phyloP scores from a whole-genome alignment of 1,140 invertebrate genomes.

The Lycorma delicatula region DNA sequence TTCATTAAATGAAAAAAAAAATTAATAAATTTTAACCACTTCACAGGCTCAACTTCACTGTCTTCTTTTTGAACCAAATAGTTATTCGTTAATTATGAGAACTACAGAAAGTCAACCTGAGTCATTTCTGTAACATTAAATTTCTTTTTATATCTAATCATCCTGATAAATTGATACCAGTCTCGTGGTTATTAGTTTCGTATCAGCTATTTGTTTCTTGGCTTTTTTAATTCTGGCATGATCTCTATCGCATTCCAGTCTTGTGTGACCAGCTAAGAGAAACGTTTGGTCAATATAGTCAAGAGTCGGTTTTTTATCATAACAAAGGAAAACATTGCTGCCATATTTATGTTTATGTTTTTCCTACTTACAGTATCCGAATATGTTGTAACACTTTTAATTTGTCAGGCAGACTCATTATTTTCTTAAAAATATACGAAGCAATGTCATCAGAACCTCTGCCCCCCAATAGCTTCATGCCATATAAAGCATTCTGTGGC shows the following conservation, averaged over 20 bases:
- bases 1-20: too few species aligned
- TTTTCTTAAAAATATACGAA: slow-evolving; percentile 4
- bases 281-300: slow-evolving; percentile 34
- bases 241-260: slow-evolving; percentile 33
- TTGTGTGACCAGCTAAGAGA: slow-evolving; percentile 32
- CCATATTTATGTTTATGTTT: background rate
- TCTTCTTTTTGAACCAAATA: background rate
- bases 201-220: slow-evolving; percentile 31
- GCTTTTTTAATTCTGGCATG: slow-evolving; percentile 31
- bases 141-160: background rate
- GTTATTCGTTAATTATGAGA: background rate
- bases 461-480: background rate
- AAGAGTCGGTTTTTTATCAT: slow-evolving; percentile 14
- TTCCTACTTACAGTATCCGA: background rate
- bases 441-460: slow-evolving; percentile 8
- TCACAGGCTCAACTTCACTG: background rate
- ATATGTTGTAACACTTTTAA: background rate
- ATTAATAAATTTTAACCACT: slow-evolving; percentile 8
- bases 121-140: background rate
- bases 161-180: background rate
- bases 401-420: slow-evolving; percentile 1
- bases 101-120: background rate
- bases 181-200: background rate
- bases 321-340: slow-evolving; percentile 5
- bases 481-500: slow-evolving; percentile 4